Percentiles rank a stretch among this genome's conserved stretches.
Evolutionary conservation across 2,797 vertebrate species (phyloP).

Genomic region (Pempheris klunzingeri): DNA sequence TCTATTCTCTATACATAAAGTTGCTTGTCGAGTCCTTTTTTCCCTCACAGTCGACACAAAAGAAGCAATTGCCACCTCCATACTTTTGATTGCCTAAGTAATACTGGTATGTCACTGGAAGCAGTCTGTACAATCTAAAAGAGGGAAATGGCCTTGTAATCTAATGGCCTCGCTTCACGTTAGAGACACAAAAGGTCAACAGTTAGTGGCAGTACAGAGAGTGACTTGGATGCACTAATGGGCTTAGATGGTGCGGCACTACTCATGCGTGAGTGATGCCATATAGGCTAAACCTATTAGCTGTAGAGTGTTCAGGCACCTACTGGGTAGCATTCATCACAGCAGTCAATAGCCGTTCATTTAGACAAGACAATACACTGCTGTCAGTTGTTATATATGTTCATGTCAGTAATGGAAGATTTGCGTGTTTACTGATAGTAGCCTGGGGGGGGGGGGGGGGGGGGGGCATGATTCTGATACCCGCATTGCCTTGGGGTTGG

Average conservation of each 20-base stretch:
- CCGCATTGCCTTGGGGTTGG: neutral
- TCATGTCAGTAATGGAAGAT: slow-evolving; percentile 17
- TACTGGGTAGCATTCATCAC: slow-evolving; percentile 18
- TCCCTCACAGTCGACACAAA: neutral
- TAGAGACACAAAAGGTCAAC: slow-evolving; percentile 63
- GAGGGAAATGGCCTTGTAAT: slow-evolving; percentile 34
- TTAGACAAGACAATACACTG: slow-evolving; percentile 16
- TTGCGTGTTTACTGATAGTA: neutral
- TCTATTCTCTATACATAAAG: neutral
- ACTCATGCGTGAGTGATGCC: slow-evolving; percentile 54
- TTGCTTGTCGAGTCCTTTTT: neutral
- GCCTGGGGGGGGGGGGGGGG: rapidly evolving
- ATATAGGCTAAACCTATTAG: slow-evolving; percentile 71
- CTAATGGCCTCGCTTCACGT: slow-evolving; percentile 56
- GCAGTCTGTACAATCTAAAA: slow-evolving; percentile 38
- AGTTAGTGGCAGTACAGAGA: slow-evolving; percentile 59
- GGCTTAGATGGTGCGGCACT: slow-evolving; percentile 66
- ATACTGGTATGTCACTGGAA: slow-evolving; percentile 9
- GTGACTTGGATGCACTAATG: slow-evolving; percentile 71
- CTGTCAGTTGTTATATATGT: slow-evolving; percentile 16
- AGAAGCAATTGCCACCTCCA: neutral
- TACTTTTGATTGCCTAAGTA: slow-evolving; percentile 28
- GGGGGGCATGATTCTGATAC: neutral
- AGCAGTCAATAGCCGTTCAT: slow-evolving; percentile 32
- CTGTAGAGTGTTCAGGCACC: slow-evolving; percentile 39